These are phyloP conservation scores for Drosophila conformis DNA, from an alignment of 2,888 invertebrate genomes.

Conservation along the genomic window DNA sequence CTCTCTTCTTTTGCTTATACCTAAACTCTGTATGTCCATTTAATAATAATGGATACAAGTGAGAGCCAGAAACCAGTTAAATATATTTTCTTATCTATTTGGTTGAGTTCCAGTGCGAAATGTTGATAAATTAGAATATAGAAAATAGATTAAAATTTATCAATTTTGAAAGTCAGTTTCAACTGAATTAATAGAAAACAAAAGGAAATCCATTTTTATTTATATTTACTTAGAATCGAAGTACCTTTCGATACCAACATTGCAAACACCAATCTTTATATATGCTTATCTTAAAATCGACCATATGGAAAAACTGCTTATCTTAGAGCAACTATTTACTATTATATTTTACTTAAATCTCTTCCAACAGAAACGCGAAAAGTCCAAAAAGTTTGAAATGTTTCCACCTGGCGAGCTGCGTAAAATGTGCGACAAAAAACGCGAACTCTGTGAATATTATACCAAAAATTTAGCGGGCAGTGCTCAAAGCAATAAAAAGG, in stretches of 20 bases:
- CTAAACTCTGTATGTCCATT: neutral
- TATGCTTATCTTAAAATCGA: neutral
- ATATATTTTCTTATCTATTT: neutral
- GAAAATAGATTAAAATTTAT: no score
- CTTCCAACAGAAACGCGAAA: conserved; percentile 47
- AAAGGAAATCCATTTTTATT: no score
- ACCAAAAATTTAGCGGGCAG: conserved; percentile 60
- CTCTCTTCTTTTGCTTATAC: neutral
- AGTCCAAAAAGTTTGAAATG: conserved; percentile 51
- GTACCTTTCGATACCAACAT: no score
- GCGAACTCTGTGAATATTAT: conserved; percentile 63
- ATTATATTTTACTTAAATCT: neutral
- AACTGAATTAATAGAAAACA: no score
- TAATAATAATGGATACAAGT: neutral
- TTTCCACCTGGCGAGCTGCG: conserved; percentile 63
- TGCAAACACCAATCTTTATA: neutral
- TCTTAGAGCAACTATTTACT: neutral
- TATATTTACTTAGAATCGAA: no score
- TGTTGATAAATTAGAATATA: no score
- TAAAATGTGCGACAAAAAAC: conserved; percentile 48
- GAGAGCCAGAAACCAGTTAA: neutral
- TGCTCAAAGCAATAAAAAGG: conserved; percentile 60
- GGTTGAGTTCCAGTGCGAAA: neutral
- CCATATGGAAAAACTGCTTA: neutral
- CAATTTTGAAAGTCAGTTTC: no score